These are phyloP conservation scores for Epinephelus awoara DNA, from an alignment of 2,797 vertebrate species.

Conservation along the genomic window DNA sequence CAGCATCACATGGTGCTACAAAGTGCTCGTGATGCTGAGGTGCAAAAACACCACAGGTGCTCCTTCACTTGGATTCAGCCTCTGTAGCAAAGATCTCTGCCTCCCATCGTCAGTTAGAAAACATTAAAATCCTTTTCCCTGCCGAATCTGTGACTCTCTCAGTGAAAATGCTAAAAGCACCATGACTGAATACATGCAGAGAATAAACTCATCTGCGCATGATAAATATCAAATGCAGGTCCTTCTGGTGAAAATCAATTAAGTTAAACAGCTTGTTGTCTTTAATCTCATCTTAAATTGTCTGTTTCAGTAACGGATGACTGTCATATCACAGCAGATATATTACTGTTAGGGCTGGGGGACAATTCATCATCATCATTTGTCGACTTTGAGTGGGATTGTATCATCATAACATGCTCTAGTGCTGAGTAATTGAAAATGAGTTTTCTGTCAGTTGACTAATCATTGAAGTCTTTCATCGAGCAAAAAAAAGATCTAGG, in stretches of 20 bases:
- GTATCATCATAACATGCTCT: not conserved
- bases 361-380: not conserved
- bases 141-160: not conserved
- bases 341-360: not conserved
- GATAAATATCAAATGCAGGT: slow-evolving; percentile 4
- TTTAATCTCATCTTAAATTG: not conserved
- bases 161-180: not conserved
- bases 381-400: not conserved
- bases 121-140: not conserved
- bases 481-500: not conserved
- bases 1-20: not conserved
- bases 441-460: not conserved
- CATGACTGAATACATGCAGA: not conserved
- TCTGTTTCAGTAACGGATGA: not conserved
- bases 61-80: not conserved
- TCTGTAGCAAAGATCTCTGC: not conserved
- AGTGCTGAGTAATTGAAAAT: not conserved
- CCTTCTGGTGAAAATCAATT: slow-evolving; percentile 5
- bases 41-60: not conserved
- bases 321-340: slow-evolving; percentile 5
- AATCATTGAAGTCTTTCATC: not conserved
- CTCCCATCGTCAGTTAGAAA: not conserved
- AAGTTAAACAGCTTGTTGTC: slow-evolving; percentile 1
- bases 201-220: not conserved
- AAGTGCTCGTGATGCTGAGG: slow-evolving; percentile 5